A percentile compares a stretch with the other conserved stretches of the same genome.
These are phyloP conservation scores for Macropodus opercularis DNA, from an alignment of 2,797 vertebrate genomes.

Conservation along the genomic window DNA sequence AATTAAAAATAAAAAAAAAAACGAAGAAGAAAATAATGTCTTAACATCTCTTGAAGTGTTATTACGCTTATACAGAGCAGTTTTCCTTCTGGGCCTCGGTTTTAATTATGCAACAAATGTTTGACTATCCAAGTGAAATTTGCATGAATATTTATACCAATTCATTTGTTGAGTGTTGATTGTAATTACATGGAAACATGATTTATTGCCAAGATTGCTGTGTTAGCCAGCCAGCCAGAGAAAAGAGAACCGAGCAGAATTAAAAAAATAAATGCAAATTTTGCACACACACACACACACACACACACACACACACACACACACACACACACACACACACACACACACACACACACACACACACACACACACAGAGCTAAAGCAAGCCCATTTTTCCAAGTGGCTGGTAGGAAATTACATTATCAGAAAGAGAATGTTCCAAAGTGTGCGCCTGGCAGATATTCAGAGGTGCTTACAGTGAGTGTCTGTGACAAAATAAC, in stretches of 20 bases:
- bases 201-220: constrained; percentile 82
- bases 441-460: constrained; percentile 36
- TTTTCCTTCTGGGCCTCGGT: constrained; percentile 66
- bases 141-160: constrained; percentile 83
- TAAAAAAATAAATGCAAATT: constrained; percentile 73
- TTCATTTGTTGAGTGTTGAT: constrained; percentile 84
- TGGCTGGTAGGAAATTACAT: constrained; percentile 65
- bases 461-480: constrained; percentile 25
- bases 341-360: constrained; percentile 5
- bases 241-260: constrained; percentile 60
- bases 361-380: constrained; percentile 1
- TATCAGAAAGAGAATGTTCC: constrained; percentile 48
- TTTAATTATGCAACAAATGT: constrained; percentile 84
- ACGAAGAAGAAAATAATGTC: constrained; percentile 49
- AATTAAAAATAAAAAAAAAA: no score
- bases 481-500: constrained; percentile 35
- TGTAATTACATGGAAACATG: constrained; percentile 85
- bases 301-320: background rate
- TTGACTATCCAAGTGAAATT: constrained; percentile 83
- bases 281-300: constrained; percentile 8
- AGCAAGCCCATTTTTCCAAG: constrained; percentile 31
- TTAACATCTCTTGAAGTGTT: constrained; percentile 73
- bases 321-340: constrained; percentile 6
- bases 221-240: constrained; percentile 73
- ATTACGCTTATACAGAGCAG: constrained; percentile 63